These are phyloP conservation scores for Oncorhynchus gorbuscha DNA, from an alignment of 2,113 vertebrate genomes.

Conservation along the genomic window DNA sequence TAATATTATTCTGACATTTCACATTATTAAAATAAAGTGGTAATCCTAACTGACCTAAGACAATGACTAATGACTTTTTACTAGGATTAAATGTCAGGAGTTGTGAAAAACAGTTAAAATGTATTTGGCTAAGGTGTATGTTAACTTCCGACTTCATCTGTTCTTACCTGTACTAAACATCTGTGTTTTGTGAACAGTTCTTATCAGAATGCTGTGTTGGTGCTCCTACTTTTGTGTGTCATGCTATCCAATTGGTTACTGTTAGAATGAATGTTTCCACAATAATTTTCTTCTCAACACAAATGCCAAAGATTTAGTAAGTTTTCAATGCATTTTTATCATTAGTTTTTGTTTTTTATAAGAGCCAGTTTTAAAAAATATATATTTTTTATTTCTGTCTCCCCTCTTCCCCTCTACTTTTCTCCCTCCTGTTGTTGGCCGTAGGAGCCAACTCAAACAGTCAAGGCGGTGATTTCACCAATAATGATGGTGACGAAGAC, in stretches of 20 bases:
- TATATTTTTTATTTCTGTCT: conserved; percentile 20
- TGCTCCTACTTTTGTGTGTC: background rate
- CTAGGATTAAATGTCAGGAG: too few relatives aligned
- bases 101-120: too few relatives aligned
- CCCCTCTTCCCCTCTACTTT: conserved; percentile 77
- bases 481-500: conserved; percentile 86
- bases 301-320: background rate
- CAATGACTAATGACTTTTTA: too few relatives aligned
- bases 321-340: background rate
- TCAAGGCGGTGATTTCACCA: conserved; percentile 86
- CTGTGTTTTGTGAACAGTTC: background rate
- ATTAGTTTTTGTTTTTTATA: too few relatives aligned
- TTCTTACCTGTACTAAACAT: background rate
- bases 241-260: background rate
- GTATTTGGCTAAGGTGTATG: too few relatives aligned
- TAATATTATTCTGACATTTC: too few relatives aligned
- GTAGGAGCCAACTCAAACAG: conserved; percentile 88
- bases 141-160: too few relatives aligned
- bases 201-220: background rate
- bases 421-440: conserved; percentile 78
- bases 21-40: too few relatives aligned
- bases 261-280: background rate
- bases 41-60: too few relatives aligned
- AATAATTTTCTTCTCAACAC: too few relatives aligned
- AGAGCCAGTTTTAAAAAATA: too few relatives aligned